These are phyloP conservation scores for Pilophorus perplexus DNA, from an alignment of 2,888 invertebrate species.

Conservation along the genomic window DNA sequence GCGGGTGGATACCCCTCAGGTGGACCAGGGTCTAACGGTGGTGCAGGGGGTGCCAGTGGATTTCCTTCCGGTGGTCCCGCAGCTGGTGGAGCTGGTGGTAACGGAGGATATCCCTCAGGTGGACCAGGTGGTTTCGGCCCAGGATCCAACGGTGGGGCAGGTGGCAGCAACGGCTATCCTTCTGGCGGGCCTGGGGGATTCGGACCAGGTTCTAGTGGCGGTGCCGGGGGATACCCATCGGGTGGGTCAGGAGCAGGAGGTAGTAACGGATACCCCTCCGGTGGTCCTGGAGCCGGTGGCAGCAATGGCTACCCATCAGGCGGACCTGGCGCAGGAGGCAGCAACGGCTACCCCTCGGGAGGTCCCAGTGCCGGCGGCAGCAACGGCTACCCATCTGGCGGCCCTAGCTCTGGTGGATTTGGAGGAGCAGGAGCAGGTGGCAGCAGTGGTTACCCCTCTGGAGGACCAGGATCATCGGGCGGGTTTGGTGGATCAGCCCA, in stretches of 20 bases:
- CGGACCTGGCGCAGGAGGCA: constrained; percentile 16
- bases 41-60: constrained; percentile 11
- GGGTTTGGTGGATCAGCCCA: not conserved
- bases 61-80: not conserved
- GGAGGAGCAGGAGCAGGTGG: constrained; percentile 16
- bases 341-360: constrained; percentile 16
- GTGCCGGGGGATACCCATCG: constrained; percentile 25
- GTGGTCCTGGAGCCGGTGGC: constrained; percentile 25
- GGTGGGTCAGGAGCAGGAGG: constrained; percentile 26
- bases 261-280: constrained; percentile 28
- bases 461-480: constrained; percentile 11
- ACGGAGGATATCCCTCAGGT: constrained; percentile 17
- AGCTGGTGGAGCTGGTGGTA: constrained; percentile 9
- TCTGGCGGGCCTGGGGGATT: not conserved
- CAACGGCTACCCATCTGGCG: constrained; percentile 10
- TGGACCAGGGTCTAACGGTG: too few relatives aligned
- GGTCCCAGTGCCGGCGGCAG: constrained; percentile 6
- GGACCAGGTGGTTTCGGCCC: constrained; percentile 15
- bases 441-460: constrained; percentile 19
- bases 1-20: constrained; percentile 27
- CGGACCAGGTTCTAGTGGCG: constrained; percentile 11
- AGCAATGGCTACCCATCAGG: not conserved
- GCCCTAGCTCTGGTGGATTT: not conserved
- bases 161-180: too few relatives aligned
- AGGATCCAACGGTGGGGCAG: not conserved